phyloP scores from a whole-genome alignment of 1,140 invertebrate species.

The Fopius arisanus region DNA sequence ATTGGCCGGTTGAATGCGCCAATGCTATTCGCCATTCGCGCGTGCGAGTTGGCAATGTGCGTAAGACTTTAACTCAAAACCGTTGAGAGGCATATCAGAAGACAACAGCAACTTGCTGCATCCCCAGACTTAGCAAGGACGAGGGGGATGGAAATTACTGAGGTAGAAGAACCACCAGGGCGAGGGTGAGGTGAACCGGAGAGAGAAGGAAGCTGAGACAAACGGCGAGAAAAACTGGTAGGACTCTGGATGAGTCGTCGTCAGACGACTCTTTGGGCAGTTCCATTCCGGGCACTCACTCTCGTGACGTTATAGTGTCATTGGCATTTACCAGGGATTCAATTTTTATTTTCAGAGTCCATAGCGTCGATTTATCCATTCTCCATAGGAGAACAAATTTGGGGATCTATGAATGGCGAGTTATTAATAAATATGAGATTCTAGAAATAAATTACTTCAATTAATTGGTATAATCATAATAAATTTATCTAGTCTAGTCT shows the following conservation, averaged over 20 bases:
- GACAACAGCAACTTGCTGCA: background rate
- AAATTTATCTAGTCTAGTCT: too few species aligned
- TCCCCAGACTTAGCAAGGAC: constrained; percentile 17
- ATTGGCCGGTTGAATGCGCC: constrained; percentile 52
- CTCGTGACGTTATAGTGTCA: constrained; percentile 33
- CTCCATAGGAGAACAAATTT: background rate
- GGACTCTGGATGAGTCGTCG: constrained; percentile 38
- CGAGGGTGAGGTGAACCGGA: background rate
- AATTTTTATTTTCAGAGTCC: background rate
- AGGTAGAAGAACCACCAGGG: background rate
- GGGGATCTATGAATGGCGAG: too few species aligned
- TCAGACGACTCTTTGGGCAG: constrained; percentile 22
- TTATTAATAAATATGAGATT: too few species aligned
- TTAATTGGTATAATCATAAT: too few species aligned
- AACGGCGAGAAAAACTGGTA: constrained; percentile 50
- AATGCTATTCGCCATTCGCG: constrained; percentile 50
- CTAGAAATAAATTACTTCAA: too few species aligned
- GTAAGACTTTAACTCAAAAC: constrained; percentile 15
- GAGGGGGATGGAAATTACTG: constrained; percentile 3
- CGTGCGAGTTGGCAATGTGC: constrained; percentile 19
- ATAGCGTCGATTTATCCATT: background rate
- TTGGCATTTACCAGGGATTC: constrained; percentile 25
- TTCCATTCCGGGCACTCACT: background rate
- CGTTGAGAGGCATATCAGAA: background rate
- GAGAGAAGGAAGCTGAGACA: constrained; percentile 1